phyloP scores from a whole-genome alignment of 2,888 invertebrate genomes.

The Zele albiditarsus region DNA sequence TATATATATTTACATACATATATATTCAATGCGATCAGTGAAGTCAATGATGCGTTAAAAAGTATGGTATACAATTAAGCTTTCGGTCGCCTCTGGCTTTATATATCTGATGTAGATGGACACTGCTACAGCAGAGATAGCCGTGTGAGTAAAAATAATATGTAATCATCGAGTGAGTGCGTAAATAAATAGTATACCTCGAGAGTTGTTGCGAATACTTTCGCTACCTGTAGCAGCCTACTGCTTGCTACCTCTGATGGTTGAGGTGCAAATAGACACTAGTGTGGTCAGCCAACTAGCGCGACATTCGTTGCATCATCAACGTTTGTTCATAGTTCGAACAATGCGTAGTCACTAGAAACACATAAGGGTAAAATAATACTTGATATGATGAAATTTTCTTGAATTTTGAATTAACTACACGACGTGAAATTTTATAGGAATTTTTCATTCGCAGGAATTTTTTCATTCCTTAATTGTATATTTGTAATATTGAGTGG shows the following conservation, averaged over 20 bases:
- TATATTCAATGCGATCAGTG: slow-evolving; percentile 30
- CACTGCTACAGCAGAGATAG: neutral
- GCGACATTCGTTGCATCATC: slow-evolving; percentile 44
- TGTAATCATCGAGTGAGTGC: neutral
- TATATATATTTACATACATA: slow-evolving; percentile 13
- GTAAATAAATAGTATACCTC: slow-evolving; percentile 17
- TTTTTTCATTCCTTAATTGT: too few relatives aligned
- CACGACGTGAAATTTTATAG: too few relatives aligned
- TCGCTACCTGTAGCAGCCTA: slow-evolving; percentile 26
- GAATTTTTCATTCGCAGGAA: too few relatives aligned
- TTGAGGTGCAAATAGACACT: slow-evolving; percentile 45
- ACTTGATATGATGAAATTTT: too few relatives aligned
- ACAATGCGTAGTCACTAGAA: too few relatives aligned
- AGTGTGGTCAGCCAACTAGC: slow-evolving; percentile 48
- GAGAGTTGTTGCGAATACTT: slow-evolving; percentile 19
- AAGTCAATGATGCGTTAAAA: slow-evolving; percentile 51
- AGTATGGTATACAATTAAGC: neutral
- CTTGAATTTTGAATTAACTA: too few relatives aligned
- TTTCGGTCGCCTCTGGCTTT: neutral
- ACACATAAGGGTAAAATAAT: too few relatives aligned
- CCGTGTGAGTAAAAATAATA: neutral
- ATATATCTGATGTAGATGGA: too few relatives aligned
- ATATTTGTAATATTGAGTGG: too few relatives aligned
- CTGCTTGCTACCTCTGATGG: slow-evolving; percentile 11
- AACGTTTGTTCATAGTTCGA: neutral